Conservation (phyloP, 2,113 vertebrate genomes). For the Cathartes aura region DNA sequence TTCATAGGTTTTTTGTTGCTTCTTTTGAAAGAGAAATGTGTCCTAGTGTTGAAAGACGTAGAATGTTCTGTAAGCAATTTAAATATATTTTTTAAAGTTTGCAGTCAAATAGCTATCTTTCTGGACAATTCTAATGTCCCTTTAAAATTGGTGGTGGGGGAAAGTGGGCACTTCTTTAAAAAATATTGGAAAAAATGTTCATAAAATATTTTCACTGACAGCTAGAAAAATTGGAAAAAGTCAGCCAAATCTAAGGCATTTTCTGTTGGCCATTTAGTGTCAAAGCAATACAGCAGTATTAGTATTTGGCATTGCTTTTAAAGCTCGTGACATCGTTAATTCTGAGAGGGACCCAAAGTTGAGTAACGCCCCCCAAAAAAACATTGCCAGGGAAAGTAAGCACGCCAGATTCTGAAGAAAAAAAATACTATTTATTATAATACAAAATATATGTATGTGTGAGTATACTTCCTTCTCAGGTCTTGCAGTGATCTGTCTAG, state of each 20-base stretch:
- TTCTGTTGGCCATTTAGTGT: not conserved
- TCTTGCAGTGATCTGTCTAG: not conserved
- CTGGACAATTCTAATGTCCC: not conserved
- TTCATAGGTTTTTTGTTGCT: not conserved
- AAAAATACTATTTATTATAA: not conserved
- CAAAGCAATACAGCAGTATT: not conserved
- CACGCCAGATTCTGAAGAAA: not conserved
- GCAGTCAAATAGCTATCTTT: not conserved
- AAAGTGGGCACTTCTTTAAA: rapidly evolving
- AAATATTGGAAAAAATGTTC: not conserved
- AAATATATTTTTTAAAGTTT: not conserved
- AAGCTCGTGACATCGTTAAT: not conserved
- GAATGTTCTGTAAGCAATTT: not conserved
- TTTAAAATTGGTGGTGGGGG: not conserved
- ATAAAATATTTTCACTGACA: not conserved
- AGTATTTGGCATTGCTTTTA: not conserved
- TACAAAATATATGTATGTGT: not conserved
- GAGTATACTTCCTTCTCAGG: not conserved
- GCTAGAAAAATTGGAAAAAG: not conserved
- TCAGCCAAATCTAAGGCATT: not conserved
- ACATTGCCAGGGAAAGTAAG: not conserved
- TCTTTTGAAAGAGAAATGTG: not conserved
- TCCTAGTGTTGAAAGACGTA: not conserved
- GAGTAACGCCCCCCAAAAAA: not conserved
- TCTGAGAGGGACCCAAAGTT: not conserved